phyloP scores from a whole-genome alignment of 2,113 vertebrate species.

The human region GRCh38 chr1:163358001-163358500 shows the following conservation, averaged over 20 bases:
- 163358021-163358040: not conserved
- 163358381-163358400: too few relatives aligned
- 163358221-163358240: too few relatives aligned
- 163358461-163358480: not conserved
- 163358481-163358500: not conserved
- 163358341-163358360: conserved; percentile 66
- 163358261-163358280: too few relatives aligned
- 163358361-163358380: conserved; percentile 29
- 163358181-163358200: too few relatives aligned
- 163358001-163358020: not conserved
- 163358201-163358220: too few relatives aligned
- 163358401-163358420: too few relatives aligned
- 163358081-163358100: not conserved
- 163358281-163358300: too few relatives aligned
- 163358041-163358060: rapidly evolving
- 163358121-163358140: not conserved
- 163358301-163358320: too few relatives aligned
- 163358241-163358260: too few relatives aligned
- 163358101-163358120: not conserved
- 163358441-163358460: not conserved
- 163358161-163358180: too few relatives aligned
- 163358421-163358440: not conserved
- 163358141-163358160: too few relatives aligned
- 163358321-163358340: too few relatives aligned
- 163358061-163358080: not conserved